A percentile compares a stretch with the other conserved stretches of the same genome.
Conservation (phyloP, 2,888 invertebrate genomes). For the Xanthia icteritia region DNA sequence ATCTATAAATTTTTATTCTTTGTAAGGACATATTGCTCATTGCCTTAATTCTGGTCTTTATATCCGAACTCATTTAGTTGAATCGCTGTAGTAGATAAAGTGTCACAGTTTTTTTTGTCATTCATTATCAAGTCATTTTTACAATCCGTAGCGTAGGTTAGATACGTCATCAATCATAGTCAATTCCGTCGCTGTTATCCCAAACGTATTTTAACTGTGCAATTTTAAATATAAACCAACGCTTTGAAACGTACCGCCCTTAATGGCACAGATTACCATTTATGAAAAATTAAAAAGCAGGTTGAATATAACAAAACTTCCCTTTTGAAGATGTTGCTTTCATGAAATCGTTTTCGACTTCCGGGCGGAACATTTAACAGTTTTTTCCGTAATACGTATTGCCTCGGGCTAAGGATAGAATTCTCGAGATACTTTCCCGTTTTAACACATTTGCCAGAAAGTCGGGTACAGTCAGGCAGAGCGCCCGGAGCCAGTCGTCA, state of each 20-base stretch:
- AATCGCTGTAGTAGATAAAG: not conserved
- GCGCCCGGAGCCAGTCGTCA: conserved; percentile 87
- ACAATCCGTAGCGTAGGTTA: conserved; percentile 29
- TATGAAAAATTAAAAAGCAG: conserved; percentile 33
- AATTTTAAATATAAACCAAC: conserved; percentile 34
- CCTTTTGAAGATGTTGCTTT: conserved; percentile 49
- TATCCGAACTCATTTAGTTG: not conserved
- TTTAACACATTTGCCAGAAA: conserved; percentile 88
- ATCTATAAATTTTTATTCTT: not conserved
- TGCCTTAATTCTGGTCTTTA: not conserved
- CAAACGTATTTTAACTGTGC: conserved; percentile 33
- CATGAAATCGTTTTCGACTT: conserved; percentile 54
- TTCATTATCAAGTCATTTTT: conserved; percentile 36
- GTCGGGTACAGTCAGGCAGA: conserved; percentile 78
- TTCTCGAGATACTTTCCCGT: conserved; percentile 85
- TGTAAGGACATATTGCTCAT: not conserved
- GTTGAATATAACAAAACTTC: conserved; percentile 43
- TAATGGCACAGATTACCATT: conserved; percentile 32
- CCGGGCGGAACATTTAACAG: conserved; percentile 68
- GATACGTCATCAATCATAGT: conserved; percentile 49
- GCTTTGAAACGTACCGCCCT: conserved; percentile 33
- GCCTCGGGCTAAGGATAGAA: conserved; percentile 84
- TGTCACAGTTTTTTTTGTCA: conserved; percentile 22
- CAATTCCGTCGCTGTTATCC: conserved; percentile 34
- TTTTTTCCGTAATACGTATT: conserved; percentile 74